Base-by-base conservation (phyloP, 1,140 invertebrate species). In the Ganaspis sp. region DNA sequence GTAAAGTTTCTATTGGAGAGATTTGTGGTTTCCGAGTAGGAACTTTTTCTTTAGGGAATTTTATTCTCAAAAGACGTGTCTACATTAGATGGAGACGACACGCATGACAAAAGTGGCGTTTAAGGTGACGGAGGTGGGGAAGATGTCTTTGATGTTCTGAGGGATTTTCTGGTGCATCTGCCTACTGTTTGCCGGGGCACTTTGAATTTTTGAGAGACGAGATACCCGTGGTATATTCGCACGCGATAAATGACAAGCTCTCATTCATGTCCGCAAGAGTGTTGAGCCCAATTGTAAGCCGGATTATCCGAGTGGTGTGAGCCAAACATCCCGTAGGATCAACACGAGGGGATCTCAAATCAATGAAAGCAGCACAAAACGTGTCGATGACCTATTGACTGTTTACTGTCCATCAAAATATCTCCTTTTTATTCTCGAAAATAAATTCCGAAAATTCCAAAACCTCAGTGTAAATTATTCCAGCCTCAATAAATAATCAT, bases 231-330 rank as follows among this genome's bases (percentile, higher is more conserved):
- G 26, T 77, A 70, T 58, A 70, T 75, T 76, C 79, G 77, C 70
- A 71, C 75, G 74, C 69, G 74, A 77, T 77, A 73, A 76, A 82
- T 54, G 78, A 79, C 72, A 80, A 81, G 70, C 49, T 75, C 77
- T 74, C 81, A 80, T 84, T 85, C 81, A 82, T 49, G 23, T 64
- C 34, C 12, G 34, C 21, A 58, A 76, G 80, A 85, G 82, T 79
- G 83, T 81, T 78, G 73, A 79, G 82, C 78, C 83, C 84, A 86
- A 89, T 84, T 82, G 82, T 90, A 90, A 91, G 88, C 89, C 85
- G 89, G 90, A 91, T 91, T 89, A 91, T 91, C 89, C 87, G 75
- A 72, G 85, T 80, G 80, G 85, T 83, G 85, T 79, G 84, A 88
- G 85, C 79, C 85, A 89, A 90, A 90, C 85, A 90, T 88, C 82